Evolutionary conservation across 2,113 vertebrate genomes (phyloP), one percentile per base, ranked within the genome.

Genomic region (Myanophis thanlyinensis): DNA sequence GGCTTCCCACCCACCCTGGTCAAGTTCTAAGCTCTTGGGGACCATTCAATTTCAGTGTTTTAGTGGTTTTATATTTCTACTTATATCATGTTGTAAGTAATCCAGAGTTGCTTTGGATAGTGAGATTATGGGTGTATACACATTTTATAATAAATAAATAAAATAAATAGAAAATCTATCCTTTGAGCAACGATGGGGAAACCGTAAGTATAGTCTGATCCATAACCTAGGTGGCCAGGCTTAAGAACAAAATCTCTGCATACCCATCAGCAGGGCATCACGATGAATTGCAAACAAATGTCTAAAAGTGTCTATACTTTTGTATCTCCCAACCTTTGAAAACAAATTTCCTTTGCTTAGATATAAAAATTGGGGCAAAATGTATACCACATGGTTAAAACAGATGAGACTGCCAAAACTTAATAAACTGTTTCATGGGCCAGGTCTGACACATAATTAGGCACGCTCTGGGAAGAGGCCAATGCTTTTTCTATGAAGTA

Each of bases 271-370:
- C 52, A 13, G 92, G 62, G 46, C 27, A 59, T 48, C 49, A n/a
- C n/a, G 62, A 18, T 80, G 73, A 80, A 80, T 80, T 80, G 67
- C 18, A 18, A 80, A 80, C 67, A 40, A 80, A 80, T 40, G 73
- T 80, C 35, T 44, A 80, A 80, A 80, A 80, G 73, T 40, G 35
- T 80, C 73, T 40, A 40, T 80, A 80, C 53, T 92, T 44, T 9
- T 52, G 48, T 30, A 92, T 92, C 80, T 91, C 44, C 6, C 80
- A 85, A 88, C 47, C 27, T 92, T 80, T 88, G 49, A 46, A 90
- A 90, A 85, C 40, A 93, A 92, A 88, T 53, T 93, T 88, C 48
- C 73, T 92, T 46, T 85, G 88, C 88, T 59, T 90, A 54, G 88
- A 90, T 85, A 85, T 90, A 53, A 93, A 86, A 85, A 35, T 85